Base-by-base conservation (phyloP, 1,140 invertebrate species). In the Aphidius gifuensis region DNA sequence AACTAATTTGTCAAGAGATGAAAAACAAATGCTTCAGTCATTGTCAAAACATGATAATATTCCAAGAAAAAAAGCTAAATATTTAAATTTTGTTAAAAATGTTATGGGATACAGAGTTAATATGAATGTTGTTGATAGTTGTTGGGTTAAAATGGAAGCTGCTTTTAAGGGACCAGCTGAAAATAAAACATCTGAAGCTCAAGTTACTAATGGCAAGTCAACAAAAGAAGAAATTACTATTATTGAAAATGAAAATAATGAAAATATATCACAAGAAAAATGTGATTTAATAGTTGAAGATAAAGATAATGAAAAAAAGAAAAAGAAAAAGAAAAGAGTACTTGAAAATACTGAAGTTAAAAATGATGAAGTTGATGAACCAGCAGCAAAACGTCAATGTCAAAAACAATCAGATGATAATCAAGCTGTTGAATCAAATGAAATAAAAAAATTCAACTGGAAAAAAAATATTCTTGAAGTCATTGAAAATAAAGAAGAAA, bases 31-130 rank as follows among this genome's bases (percentile, higher is more conserved):
- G 40, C 82, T 97, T 42, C 81, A 91, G 65, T 84, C 80, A 11
- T 84, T 97, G 44, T 86, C 87, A 42, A 86, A 86, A 54, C 86
- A 89, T 71, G 87, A 89, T 51, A 98, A 97, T 75, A 91, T 97
- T 69, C 96, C 95, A n/a, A 84, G 94, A 46, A 97, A 97, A 74
- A 91, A 93, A 74, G 79, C 83, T 1, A 96, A 96, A 75, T 98
- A 97, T 81, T 81, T 92, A 65, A 92, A 92, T 71, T 92, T 90
- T 78, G 82, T 89, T 6, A 84, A 81, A 68, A 90, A 83, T 76
- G 82, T 85, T 38, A 65, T 75, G 21, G 83, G 85, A 43, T 77
- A 83, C 11, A 84, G 82, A 75, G 80, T 82, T 39, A 84, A 83
- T 58, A 74, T 72, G 48, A 71, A 80, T 50, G 80, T 88, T 62